These are phyloP conservation scores for Furcula furcula DNA, from an alignment of 2,888 invertebrate species.

Conservation along the genomic window DNA sequence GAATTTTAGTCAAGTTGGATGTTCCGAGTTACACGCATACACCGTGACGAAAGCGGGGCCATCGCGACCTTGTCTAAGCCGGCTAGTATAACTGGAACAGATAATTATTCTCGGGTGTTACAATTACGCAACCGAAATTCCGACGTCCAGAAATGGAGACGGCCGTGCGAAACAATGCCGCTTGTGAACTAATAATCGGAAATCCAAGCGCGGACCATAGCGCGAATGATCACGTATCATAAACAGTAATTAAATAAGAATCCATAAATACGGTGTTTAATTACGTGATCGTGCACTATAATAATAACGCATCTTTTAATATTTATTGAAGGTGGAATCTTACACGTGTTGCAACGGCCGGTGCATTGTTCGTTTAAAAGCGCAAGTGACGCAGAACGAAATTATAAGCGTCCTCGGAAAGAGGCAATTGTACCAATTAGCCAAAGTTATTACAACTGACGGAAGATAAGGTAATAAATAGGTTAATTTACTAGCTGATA, in stretches of 20 bases:
- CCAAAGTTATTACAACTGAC: conserved; percentile 4
- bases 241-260: conserved; percentile 45
- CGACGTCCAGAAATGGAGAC: conserved; percentile 7
- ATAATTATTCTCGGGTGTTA: conserved; percentile 28
- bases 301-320: conserved; percentile 27
- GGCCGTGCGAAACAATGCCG: not conserved
- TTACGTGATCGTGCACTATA: conserved; percentile 41
- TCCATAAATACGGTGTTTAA: conserved; percentile 42
- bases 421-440: not conserved
- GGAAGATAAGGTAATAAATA: conserved; percentile 31
- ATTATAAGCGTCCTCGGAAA: conserved; percentile 13
- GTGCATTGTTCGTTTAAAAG: conserved; percentile 31
- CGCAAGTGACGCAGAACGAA: conserved; percentile 31
- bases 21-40: conserved; percentile 28
- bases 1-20: conserved; percentile 19
- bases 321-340: conserved; percentile 39
- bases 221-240: conserved; percentile 10
- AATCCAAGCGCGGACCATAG: conserved; percentile 14
- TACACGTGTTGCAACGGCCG: conserved; percentile 43
- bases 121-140: conserved; percentile 34
- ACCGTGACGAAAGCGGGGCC: conserved; percentile 52
- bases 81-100: conserved; percentile 37
- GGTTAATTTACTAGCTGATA: no score
- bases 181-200: conserved; percentile 4
- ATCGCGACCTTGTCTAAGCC: conserved; percentile 48